Conservation (phyloP, 2,113 vertebrate species). For the Psilopsiagon aymara region DNA sequence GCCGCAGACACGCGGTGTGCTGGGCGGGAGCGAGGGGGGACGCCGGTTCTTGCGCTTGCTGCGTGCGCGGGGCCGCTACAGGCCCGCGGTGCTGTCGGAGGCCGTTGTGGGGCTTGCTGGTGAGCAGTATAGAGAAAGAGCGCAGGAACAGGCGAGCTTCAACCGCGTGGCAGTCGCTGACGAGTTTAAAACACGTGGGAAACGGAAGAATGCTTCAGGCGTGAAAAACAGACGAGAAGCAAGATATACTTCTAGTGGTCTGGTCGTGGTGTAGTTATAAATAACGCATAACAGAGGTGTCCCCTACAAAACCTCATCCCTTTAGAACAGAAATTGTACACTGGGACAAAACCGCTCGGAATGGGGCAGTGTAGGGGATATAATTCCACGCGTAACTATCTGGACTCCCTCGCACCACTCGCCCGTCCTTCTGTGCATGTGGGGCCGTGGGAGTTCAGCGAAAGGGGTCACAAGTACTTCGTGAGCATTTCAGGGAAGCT, state of each 20-base stretch:
- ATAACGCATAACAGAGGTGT: not conserved
- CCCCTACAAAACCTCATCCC: not conserved
- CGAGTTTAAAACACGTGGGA: not conserved
- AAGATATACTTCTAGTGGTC: not conserved
- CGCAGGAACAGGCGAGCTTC: not conserved
- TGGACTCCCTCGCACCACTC: not conserved
- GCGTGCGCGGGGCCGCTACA: too few relatives aligned
- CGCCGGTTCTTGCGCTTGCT: accelerated
- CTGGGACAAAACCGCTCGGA: not conserved
- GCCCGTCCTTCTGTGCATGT: not conserved
- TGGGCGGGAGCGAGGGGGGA: accelerated
- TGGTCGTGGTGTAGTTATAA: not conserved
- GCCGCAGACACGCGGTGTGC: accelerated
- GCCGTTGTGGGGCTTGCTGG: not conserved
- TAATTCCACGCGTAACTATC: not conserved
- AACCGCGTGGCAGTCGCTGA: not conserved
- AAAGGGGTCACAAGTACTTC: not conserved
- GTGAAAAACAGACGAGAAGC: not conserved
- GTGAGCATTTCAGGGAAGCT: not conserved
- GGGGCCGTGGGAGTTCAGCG: not conserved
- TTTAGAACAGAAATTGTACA: not conserved
- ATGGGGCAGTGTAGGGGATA: not conserved
- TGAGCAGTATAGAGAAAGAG: not conserved
- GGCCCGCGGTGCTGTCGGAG: too few relatives aligned
- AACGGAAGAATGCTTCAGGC: not conserved